Evolutionary conservation across 2,888 invertebrate genomes (phyloP), one percentile per base, ranked within the genome.

Genomic region (Tiphia femorata): DNA sequence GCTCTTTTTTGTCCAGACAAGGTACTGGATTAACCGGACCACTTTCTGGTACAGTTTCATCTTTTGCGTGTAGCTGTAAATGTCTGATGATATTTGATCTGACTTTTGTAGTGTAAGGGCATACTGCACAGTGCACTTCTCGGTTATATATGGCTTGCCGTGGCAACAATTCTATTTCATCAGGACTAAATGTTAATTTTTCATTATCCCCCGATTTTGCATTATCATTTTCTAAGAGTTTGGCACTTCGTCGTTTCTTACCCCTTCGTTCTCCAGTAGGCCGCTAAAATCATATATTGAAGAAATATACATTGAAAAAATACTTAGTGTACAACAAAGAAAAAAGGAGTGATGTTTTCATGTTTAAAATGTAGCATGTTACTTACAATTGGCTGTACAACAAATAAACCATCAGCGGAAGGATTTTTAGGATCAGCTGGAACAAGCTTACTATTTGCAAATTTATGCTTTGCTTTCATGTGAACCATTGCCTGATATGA

Each of bases 1-100:
- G 89, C 76, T 93, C 93, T 64, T 90, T 91, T 33, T 90, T 89
- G 66, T 91, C 91, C 29, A 93, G 84, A 76, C 91, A 93, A 0
- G 92, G 93, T 4, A 94, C 93, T 0, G 94, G 94, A 85, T 94
- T 94, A 0, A 94, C 90, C 0, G 93, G 92, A 10, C 90, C 91
- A 0, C 87, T 88, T 49, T 86, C 87, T 0, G 92, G 89, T 5
- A 89, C 91, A 0, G 86, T 86, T 42, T 84, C 79, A 63, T 88
- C 88, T 47, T 88, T 87, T 7, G 84, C 83, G 78, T 95, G 94
- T 58, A 88, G 81, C 65, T 88, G 88, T 57, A 95, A 80, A 75
- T 92, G 92, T 0, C 91, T 84, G 5, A 90, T 85, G 82, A 94
- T 87, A 75, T 94, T 94, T 10, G 88, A 86, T 0, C 91, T 86